A percentile compares a stretch with the other conserved stretches of the same genome.
These are phyloP conservation scores for Prinia subflava DNA, from an alignment of 2,113 vertebrate genomes.

Conservation along the genomic window DNA sequence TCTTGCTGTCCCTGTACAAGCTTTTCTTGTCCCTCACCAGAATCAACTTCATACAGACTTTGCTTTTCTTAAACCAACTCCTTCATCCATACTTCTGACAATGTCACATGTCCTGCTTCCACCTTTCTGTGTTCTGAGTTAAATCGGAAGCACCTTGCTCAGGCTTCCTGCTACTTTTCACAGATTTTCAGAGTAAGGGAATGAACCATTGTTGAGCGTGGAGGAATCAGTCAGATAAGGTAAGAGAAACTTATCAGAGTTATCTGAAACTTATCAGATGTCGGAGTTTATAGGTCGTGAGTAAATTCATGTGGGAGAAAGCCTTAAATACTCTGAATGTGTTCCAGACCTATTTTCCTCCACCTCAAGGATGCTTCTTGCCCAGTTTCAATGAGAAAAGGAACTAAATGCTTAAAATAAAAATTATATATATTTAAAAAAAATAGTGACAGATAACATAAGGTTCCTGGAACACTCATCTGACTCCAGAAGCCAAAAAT, in stretches of 20 bases:
- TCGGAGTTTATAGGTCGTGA: background rate
- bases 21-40: background rate
- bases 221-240: background rate
- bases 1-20: background rate
- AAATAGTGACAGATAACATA: background rate
- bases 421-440: background rate
- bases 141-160: background rate
- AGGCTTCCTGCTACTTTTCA: background rate
- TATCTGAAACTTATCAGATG: background rate
- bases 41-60: background rate
- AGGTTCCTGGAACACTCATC: background rate
- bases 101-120: background rate
- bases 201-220: background rate
- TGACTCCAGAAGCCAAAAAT: slow-evolving; percentile 17
- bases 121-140: background rate
- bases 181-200: background rate
- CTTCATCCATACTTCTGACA: background rate
- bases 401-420: background rate
- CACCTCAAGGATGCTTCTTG: background rate
- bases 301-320: background rate
- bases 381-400: background rate
- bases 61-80: background rate
- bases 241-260: background rate
- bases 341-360: background rate
- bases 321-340: background rate